phyloP scores from a whole-genome alignment of 2,113 vertebrate species.

The Megalops atlanticus region DNA sequence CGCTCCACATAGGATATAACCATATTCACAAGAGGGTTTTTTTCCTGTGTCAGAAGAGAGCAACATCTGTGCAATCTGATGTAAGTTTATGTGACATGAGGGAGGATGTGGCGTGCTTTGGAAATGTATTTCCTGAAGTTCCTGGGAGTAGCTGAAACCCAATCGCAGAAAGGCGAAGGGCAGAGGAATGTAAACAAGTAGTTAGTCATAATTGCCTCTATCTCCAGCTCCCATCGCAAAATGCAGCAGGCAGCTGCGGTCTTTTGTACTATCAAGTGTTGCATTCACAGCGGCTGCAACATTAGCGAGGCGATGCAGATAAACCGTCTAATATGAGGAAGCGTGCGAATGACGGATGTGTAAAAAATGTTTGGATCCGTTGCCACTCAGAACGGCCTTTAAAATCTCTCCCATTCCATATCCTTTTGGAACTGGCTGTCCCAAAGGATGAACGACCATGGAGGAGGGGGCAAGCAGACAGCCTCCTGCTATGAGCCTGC shows the following conservation, averaged over 20 bases:
- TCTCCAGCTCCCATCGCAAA: constrained; percentile 35
- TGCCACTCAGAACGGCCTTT: constrained; percentile 57
- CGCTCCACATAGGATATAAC: not conserved
- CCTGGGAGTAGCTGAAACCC: constrained; percentile 39
- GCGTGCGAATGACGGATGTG: no score
- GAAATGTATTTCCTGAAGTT: constrained; percentile 26
- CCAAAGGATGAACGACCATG: not conserved
- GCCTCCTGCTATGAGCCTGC: not conserved
- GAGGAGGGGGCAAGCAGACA: no score
- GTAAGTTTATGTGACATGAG: constrained; percentile 29
- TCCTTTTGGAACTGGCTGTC: not conserved
- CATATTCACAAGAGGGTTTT: not conserved
- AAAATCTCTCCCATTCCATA: not conserved
- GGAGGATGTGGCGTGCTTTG: constrained; percentile 34
- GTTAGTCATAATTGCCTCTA: constrained; percentile 27
- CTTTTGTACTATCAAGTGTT: constrained; percentile 19
- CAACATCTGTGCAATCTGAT: constrained; percentile 42
- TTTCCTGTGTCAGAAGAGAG: not conserved
- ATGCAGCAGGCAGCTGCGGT: constrained; percentile 44
- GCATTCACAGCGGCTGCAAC: constrained; percentile 19
- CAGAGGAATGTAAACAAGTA: constrained; percentile 45
- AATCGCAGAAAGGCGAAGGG: constrained; percentile 38
- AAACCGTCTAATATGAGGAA: constrained; percentile 9
- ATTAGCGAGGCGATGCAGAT: constrained; percentile 3
- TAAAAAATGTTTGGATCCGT: no score